phyloP scores from a whole-genome alignment of 35 echinoderm and acorn worm species.

The Apostichopus japonicus region DNA sequence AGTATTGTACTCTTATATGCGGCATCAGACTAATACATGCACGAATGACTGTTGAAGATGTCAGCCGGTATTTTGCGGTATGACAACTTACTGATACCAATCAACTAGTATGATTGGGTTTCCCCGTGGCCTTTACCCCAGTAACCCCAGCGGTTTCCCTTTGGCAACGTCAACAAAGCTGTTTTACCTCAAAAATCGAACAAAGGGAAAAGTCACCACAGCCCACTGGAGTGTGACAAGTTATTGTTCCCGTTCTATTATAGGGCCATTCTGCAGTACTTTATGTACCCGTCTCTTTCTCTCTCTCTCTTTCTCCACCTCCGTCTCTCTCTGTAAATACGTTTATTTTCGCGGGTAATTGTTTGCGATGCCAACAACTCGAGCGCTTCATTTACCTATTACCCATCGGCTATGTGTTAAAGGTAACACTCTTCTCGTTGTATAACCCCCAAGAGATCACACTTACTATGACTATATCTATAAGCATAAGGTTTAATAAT shows the following conservation, averaged over 20 bases:
- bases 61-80: too few species aligned
- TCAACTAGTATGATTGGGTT: neutral
- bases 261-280: neutral
- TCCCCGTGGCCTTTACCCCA: neutral
- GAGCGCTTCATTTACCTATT: neutral
- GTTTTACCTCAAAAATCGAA: neutral
- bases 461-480: too few species aligned
- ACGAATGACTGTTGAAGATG: too few species aligned
- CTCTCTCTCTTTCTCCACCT: too few species aligned
- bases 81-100: neutral
- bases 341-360: neutral
- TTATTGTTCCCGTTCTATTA: neutral
- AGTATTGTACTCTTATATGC: too few species aligned
- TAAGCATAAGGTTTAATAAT: too few species aligned
- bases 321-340: too few species aligned
- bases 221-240: neutral
- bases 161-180: conserved; percentile 11
- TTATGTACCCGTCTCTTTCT: neutral
- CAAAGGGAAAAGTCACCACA: neutral
- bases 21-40: too few species aligned
- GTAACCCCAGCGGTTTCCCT: conserved; percentile 3
- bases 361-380: neutral
- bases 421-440: neutral
- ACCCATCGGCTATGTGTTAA: conserved; percentile 19
- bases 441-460: too few species aligned